A percentile compares a stretch with the other conserved stretches of the same genome.
Evolutionary conservation across 2,113 vertebrate genomes (phyloP).

Genomic region (Cyphomyrus plagiostoma): DNA sequence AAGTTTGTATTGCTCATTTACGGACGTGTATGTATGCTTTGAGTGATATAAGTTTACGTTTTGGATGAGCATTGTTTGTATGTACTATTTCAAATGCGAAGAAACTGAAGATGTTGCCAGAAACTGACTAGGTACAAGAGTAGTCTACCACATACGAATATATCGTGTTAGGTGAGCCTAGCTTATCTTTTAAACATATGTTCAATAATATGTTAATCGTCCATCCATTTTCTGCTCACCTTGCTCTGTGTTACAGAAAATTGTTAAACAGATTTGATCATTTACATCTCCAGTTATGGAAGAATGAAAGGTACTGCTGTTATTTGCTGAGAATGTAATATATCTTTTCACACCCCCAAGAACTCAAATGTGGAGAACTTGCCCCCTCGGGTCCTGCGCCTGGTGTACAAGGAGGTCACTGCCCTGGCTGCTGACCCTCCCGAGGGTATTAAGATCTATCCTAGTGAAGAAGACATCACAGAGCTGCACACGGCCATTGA

Average conservation of each 20-base stretch:
- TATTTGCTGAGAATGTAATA: background rate
- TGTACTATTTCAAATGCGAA: background rate
- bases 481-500: constrained; percentile 87
- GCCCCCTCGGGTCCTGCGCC: constrained; percentile 83
- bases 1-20: background rate
- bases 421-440: constrained; percentile 80
- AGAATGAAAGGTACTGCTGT: background rate
- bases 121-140: background rate
- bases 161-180: background rate
- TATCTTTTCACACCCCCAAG: constrained; percentile 29
- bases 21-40: background rate
- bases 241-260: background rate
- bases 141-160: background rate
- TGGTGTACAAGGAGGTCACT: constrained; percentile 88
- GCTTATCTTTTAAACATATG: background rate
- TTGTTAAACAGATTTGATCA: background rate
- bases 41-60: background rate
- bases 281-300: background rate
- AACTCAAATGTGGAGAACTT: constrained; percentile 92
- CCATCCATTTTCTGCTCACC: background rate
- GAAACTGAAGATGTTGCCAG: background rate
- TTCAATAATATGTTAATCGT: background rate
- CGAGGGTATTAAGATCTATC: constrained; percentile 85
- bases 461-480: constrained; percentile 87
- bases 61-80: background rate